Evolutionary conservation across 1,140 invertebrate species (phyloP).

Genomic region (Panagrolaimus sp.): DNA sequence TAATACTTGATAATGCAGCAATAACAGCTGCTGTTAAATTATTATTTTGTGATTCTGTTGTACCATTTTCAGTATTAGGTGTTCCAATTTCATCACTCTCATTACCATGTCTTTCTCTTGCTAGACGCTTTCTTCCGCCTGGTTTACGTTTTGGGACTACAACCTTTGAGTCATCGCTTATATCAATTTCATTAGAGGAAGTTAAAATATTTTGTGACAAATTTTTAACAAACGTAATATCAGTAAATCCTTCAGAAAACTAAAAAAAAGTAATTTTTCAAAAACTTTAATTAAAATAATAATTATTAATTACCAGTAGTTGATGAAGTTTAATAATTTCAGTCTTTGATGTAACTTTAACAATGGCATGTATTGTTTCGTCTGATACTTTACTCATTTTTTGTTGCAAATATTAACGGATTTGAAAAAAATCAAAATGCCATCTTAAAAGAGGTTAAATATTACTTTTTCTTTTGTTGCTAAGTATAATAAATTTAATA

Average conservation of each 20-base stretch:
- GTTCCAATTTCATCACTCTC: background rate
- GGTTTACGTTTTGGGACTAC: too few relatives aligned
- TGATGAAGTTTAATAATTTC: constrained; percentile 7
- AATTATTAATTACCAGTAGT: constrained; percentile 1
- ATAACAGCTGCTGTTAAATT: constrained; percentile 2
- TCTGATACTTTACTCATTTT: background rate
- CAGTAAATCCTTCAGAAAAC: background rate
- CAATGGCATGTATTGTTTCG: background rate
- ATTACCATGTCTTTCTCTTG: background rate
- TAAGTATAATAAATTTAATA: too few relatives aligned
- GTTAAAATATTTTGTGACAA: background rate
- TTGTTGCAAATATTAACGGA: too few relatives aligned
- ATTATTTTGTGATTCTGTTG: background rate
- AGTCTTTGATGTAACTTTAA: background rate
- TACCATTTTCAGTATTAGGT: background rate
- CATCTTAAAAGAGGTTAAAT: too few relatives aligned
- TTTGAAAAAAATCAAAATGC: too few relatives aligned
- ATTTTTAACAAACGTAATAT: background rate
- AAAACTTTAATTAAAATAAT: background rate
- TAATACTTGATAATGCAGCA: constrained; percentile 5
- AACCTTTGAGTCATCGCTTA: too few relatives aligned
- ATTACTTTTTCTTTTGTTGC: too few relatives aligned
- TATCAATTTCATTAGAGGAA: too few relatives aligned
- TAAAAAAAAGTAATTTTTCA: background rate
- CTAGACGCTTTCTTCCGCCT: background rate